Evolutionary conservation across 2,113 vertebrate species (phyloP).

Genomic region (Zapornia atra): DNA sequence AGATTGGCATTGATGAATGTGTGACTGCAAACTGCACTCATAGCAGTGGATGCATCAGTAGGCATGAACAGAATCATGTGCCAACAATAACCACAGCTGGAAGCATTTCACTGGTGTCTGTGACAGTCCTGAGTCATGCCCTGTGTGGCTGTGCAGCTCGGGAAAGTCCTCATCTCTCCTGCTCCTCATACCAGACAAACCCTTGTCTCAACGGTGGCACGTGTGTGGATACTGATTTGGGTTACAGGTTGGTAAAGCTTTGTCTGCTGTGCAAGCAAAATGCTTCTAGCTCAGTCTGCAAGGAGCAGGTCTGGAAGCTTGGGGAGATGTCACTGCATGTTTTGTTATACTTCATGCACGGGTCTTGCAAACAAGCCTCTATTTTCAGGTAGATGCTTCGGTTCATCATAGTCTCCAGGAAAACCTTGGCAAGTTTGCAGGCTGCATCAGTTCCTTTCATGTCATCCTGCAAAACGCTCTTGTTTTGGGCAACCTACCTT

Average conservation of each 20-base stretch:
- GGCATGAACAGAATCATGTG: constrained; percentile 70
- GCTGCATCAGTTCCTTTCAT: neutral
- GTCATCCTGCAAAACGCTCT: neutral
- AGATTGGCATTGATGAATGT: constrained; percentile 85
- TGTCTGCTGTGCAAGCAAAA: neutral
- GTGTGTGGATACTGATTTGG: constrained; percentile 82
- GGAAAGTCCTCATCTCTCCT: constrained; percentile 77
- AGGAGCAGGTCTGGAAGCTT: neutral
- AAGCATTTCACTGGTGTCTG: constrained; percentile 79
- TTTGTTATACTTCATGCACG: neutral
- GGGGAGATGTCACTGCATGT: neutral
- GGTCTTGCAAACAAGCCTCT: neutral
- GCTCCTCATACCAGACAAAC: constrained; percentile 78
- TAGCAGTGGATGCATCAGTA: constrained; percentile 79
- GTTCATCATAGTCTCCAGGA: neutral
- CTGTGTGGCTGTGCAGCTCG: constrained; percentile 82
- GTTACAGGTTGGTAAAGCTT: constrained; percentile 81
- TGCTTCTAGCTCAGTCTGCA: neutral
- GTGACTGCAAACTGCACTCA: constrained; percentile 76
- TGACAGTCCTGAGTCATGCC: constrained; percentile 67
- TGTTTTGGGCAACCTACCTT: neutral
- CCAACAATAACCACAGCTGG: constrained; percentile 77
- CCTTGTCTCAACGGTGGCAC: constrained; percentile 87
- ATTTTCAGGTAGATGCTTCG: neutral
- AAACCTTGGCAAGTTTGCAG: neutral